Base-by-base conservation (phyloP, 2,113 vertebrate genomes). In the Paratilapia polleni region DNA sequence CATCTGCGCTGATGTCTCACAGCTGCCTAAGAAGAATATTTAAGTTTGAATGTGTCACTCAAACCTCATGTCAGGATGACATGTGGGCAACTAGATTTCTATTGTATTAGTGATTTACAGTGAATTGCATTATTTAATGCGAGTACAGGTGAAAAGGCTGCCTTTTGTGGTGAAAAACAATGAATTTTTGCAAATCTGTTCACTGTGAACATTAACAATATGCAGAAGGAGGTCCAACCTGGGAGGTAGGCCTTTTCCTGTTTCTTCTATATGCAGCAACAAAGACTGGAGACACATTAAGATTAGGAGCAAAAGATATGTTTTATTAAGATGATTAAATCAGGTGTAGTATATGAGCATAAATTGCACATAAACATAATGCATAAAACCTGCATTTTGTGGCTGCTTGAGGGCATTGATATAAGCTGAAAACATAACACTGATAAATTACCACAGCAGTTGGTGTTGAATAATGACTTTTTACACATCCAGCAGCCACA, bases 401-500 rank as follows among this genome's bases (percentile, higher is more conserved):
- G 38, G 64, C 38, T 66, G 13, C 63, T 26, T 66, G 22, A 4
- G 64, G 38, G 8, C 3, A 26, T 47, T 68, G 38, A 68, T 68
- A 22, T 47, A 68, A 47, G 64, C 41, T 24, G 14, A 6, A 66
- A 43, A 43, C 36, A 66, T 36, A 43, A 43, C 36, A 66, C 36
- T 41, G 63, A 66, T 7, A 66, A 66, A 43, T 47, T 66, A 66
- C 11, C 41, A 4, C 41, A 19, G 64, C 64, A 68, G 14, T 66
- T 66, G 63, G 63, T 66, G n/a, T 38, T 66, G 22, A 66, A 43
- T 43, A 43, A 66, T 66, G 38, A 43, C 63, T 26, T 1, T 66
- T 43, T 66, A 66, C 38, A 66, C 63, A 66, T 66, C 63, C n/a
- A 66, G 36, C 63, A 66, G 63, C 63, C 24, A 66, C 7, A 66